Conservation (phyloP, 1,140 invertebrate genomes). For the Tetramorium alpestre region DNA sequence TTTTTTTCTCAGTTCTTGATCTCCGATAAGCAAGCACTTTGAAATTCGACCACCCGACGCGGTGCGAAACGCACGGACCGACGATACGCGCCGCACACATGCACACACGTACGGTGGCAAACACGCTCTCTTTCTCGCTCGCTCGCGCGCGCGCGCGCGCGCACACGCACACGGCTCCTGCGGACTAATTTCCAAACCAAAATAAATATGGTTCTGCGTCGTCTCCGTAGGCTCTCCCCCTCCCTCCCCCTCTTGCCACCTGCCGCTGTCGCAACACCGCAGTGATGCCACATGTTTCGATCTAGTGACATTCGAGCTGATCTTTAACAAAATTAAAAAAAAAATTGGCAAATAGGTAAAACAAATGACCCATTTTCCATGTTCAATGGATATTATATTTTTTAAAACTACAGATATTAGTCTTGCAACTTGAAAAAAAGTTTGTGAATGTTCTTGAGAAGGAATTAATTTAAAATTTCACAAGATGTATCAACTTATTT, state of each 20-base stretch:
- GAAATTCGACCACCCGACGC: conserved; percentile 68
- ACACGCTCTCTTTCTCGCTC: no score
- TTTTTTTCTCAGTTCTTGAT: conserved; percentile 80
- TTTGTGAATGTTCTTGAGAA: no score
- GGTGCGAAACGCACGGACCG: conserved; percentile 51
- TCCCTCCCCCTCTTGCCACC: background rate
- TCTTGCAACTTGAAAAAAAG: no score
- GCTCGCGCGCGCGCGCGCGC: background rate
- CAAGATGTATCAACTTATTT: no score
- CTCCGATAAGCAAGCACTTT: conserved; percentile 82
- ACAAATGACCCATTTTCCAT: no score
- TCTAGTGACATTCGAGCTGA: conserved; percentile 27
- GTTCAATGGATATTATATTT: no score
- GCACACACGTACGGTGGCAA: background rate
- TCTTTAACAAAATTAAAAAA: no score
- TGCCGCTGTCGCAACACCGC: background rate
- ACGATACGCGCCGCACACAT: background rate
- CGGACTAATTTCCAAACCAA: conserved; percentile 70
- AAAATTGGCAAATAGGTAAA: no score
- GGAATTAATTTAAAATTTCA: no score
- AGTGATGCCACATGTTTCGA: conserved; percentile 13
- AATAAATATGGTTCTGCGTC: conserved; percentile 67
- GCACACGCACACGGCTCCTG: background rate
- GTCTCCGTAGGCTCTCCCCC: conserved; percentile 35
- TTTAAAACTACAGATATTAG: no score